A percentile compares a stretch with the other conserved stretches of the same genome.
These are phyloP conservation scores for Keiferia lycopersicella DNA, from an alignment of 2,888 invertebrate species.

Conservation along the genomic window DNA sequence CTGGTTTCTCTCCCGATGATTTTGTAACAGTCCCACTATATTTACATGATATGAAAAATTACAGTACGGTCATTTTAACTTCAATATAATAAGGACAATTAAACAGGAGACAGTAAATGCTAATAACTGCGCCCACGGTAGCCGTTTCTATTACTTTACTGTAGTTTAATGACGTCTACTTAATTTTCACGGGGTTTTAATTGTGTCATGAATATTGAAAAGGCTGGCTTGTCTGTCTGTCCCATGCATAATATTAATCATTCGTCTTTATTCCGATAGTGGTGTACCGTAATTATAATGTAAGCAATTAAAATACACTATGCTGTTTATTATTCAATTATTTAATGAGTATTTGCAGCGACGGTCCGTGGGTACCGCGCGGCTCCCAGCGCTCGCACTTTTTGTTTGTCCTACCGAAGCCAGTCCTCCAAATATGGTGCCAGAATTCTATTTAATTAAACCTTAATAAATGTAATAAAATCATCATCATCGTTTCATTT, in stretches of 20 bases:
- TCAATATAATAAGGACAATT: conserved; percentile 10
- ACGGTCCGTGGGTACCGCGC: conserved; percentile 34
- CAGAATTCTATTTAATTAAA: conserved; percentile 68
- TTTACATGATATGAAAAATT: conserved; percentile 10
- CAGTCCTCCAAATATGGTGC: conserved; percentile 60
- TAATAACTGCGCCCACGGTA: conserved; percentile 44
- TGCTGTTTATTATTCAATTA: conserved; percentile 56
- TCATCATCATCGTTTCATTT: conserved; percentile 63
- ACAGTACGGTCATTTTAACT: conserved; percentile 42
- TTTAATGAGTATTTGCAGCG: conserved; percentile 49
- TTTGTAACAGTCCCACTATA: not conserved
- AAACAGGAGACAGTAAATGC: conserved; percentile 49
- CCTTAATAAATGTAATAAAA: conserved; percentile 68
- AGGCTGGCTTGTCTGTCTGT: conserved; percentile 37
- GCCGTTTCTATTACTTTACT: conserved; percentile 26
- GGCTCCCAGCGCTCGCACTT: conserved; percentile 40
- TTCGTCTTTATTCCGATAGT: conserved; percentile 48
- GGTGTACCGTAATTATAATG: conserved; percentile 50
- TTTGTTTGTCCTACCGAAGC: conserved; percentile 56
- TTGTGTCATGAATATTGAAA: conserved; percentile 66
- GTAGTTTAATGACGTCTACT: conserved; percentile 24
- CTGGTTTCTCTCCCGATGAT: not conserved
- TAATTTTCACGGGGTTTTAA: conserved; percentile 53
- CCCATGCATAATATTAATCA: conserved; percentile 35
- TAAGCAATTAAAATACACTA: conserved; percentile 56